Evolutionary conservation across 2,797 vertebrate species (phyloP).

Genomic region (Sus cebifrons): DNA sequence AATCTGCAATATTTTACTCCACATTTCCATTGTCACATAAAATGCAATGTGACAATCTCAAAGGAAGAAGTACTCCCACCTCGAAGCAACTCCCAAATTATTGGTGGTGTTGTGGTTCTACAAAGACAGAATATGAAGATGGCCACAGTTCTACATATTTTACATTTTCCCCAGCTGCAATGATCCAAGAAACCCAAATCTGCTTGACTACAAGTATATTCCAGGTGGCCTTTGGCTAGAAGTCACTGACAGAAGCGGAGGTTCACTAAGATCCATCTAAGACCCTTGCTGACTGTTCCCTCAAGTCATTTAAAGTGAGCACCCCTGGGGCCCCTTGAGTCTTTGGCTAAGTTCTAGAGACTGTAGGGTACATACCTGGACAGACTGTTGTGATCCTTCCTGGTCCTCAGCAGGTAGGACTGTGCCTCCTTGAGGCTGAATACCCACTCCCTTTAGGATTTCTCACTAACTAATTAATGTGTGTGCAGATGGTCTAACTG

Average conservation of each 20-base stretch:
- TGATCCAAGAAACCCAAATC: neutral
- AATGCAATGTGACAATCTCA: neutral
- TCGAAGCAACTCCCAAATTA: neutral
- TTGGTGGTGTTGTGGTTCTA: neutral
- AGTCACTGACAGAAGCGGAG: neutral
- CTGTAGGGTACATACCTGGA: neutral
- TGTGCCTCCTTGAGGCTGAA: neutral
- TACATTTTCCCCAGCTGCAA: neutral
- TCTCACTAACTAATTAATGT: neutral
- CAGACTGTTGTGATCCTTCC: neutral
- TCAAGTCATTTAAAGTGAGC: neutral
- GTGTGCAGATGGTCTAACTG: neutral
- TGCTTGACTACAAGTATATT: neutral
- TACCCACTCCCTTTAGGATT: neutral
- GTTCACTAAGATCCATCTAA: neutral
- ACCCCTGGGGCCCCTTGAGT: too few relatives aligned
- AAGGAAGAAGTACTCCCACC: neutral
- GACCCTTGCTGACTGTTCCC: neutral
- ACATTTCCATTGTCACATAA: neutral
- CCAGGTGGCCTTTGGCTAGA: neutral
- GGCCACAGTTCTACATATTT: neutral
- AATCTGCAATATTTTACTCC: conserved; percentile 9
- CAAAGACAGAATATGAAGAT: neutral
- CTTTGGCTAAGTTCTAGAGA: neutral
- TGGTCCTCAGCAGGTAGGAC: neutral